Percentiles rank a stretch among this genome's conserved stretches.
phyloP scores from a whole-genome alignment of 2,888 invertebrate genomes.

The Tribolium freemani region DNA sequence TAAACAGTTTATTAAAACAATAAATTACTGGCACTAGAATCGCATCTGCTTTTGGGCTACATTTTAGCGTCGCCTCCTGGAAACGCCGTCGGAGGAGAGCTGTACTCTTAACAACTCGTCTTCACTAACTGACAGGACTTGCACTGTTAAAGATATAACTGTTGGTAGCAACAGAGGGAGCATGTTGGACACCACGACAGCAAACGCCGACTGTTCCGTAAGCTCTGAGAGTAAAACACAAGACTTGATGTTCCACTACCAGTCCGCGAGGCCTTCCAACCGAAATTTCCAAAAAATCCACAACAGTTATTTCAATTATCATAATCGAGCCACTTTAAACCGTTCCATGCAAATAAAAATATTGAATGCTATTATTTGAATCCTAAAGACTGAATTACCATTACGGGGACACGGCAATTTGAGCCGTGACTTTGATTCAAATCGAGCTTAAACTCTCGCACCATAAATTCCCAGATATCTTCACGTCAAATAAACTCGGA shows the following conservation, averaged over 20 bases:
- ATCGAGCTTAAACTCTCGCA: background rate
- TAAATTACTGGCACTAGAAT: slow-evolving; percentile 40
- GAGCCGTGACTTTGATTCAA: background rate
- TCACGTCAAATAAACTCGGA: background rate
- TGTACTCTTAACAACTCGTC: slow-evolving; percentile 26
- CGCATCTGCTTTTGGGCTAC: slow-evolving; percentile 22
- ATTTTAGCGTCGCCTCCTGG: slow-evolving; percentile 30
- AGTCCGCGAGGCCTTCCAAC: slow-evolving; percentile 25
- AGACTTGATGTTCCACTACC: slow-evolving; percentile 38
- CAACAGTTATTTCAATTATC: background rate
- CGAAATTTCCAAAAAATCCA: background rate
- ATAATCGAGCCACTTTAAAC: background rate
- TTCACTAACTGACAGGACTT: slow-evolving; percentile 37
- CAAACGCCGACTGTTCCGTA: slow-evolving; percentile 43
- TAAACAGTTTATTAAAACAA: slow-evolving; percentile 40
- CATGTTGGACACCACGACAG: slow-evolving; percentile 46
- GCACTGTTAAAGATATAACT: slow-evolving; percentile 31
- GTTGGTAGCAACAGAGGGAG: slow-evolving; percentile 38
- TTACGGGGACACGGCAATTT: background rate
- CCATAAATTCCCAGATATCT: background rate
- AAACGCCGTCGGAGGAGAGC: slow-evolving; percentile 17
- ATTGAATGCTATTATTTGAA: background rate
- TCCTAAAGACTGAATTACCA: background rate
- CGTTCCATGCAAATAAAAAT: background rate
- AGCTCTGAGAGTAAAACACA: slow-evolving; percentile 32